A percentile compares a stretch with the other conserved stretches of the same genome.
These are phyloP conservation scores for Macrobrachium rosenbergii DNA, from an alignment of 1,140 invertebrate species.

Conservation along the genomic window DNA sequence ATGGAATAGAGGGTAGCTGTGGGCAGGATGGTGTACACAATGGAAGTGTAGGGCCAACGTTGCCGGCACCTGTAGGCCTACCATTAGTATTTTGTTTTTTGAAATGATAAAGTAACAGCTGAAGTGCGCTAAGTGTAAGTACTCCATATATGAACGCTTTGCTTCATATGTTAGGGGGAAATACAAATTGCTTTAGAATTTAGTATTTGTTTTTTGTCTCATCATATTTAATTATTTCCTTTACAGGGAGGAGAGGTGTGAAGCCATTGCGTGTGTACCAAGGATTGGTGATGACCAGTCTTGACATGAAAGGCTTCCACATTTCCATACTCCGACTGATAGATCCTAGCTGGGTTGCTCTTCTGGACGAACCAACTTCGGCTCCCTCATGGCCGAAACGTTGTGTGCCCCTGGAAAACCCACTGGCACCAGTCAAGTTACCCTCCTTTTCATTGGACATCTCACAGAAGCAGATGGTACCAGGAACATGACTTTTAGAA, in stretches of 20 bases:
- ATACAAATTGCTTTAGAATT: too few relatives aligned
- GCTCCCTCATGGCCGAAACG: constrained; percentile 77
- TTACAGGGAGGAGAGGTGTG: constrained; percentile 33
- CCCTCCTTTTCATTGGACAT: not conserved
- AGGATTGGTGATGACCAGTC: constrained; percentile 83
- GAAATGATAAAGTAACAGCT: too few relatives aligned
- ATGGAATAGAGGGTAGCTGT: too few relatives aligned
- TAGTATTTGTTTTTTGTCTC: too few relatives aligned
- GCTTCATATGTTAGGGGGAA: too few relatives aligned
- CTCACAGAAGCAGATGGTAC: constrained; percentile 2
- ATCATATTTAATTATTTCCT: not conserved
- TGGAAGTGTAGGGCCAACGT: too few relatives aligned
- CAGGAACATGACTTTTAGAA: not conserved
- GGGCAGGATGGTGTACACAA: too few relatives aligned
- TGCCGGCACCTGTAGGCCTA: too few relatives aligned
- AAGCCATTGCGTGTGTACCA: constrained; percentile 77
- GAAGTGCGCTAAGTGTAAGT: too few relatives aligned
- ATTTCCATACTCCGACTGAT: constrained; percentile 75
- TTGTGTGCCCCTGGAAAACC: not conserved
- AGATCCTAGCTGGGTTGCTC: constrained; percentile 72
- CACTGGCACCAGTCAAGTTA: not conserved
- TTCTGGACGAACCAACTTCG: constrained; percentile 75
- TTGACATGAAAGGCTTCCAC: constrained; percentile 86
- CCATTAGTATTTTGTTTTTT: too few relatives aligned
- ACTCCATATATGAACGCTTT: too few relatives aligned